A percentile compares a stretch with the other conserved stretches of the same genome.
phyloP scores from a whole-genome alignment of 2,888 invertebrate genomes.

The Cremastobaeus sp. region DNA sequence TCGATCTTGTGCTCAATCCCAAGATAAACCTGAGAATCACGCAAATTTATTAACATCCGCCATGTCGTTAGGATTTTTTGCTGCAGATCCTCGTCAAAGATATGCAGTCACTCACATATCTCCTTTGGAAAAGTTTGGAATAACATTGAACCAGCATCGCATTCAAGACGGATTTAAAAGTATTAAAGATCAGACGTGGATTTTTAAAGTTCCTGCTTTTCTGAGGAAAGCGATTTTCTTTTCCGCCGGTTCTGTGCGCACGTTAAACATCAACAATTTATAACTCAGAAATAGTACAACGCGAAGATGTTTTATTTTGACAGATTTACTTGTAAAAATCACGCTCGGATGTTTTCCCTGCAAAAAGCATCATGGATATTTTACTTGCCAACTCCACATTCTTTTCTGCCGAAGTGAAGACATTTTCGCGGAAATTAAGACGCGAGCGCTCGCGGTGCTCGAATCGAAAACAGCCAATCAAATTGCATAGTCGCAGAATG shows the following conservation, averaged over 20 bases:
- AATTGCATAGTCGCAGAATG: too few relatives aligned
- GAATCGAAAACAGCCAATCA: too few relatives aligned
- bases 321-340: conserved; percentile 33
- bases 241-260: neutral
- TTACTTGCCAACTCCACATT: conserved; percentile 1
- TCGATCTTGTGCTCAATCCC: conserved; percentile 5
- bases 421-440: neutral
- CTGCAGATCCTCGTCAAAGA: neutral
- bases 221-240: conserved; percentile 1
- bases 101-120: neutral
- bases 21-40: neutral
- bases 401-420: too few relatives aligned
- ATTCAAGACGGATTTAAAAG: conserved; percentile 21
- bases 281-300: conserved; percentile 6
- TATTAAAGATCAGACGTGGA: neutral
- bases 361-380: neutral
- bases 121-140: conserved; percentile 4
- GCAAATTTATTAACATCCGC: conserved; percentile 4
- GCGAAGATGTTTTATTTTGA: conserved; percentile 28
- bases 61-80: conserved; percentile 5
- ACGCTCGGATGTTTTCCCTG: conserved; percentile 6
- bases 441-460: neutral
- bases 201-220: conserved; percentile 2
- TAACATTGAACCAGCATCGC: conserved; percentile 21
- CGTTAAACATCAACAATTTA: conserved; percentile 37